Percentiles rank a stretch among this genome's conserved stretches.
These are phyloP conservation scores for Agriopis leucophaearia DNA, from an alignment of 2,888 invertebrate genomes.

Conservation along the genomic window DNA sequence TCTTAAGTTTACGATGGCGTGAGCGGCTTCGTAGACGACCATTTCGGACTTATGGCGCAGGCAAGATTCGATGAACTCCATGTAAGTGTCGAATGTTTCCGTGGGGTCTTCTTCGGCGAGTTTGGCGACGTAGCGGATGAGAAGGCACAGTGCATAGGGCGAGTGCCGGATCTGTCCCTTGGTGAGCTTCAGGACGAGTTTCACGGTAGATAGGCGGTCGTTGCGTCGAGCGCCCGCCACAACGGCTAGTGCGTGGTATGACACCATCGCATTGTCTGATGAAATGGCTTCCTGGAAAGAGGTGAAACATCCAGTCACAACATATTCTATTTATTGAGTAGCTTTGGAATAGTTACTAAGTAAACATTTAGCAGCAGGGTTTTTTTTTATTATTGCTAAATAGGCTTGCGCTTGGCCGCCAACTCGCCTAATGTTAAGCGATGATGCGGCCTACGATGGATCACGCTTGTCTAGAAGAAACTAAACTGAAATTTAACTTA, in stretches of 20 bases:
- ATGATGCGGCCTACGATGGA: too few species aligned
- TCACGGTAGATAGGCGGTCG: slow-evolving; percentile 98
- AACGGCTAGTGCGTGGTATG: slow-evolving; percentile 98
- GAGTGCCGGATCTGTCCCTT: slow-evolving; percentile 88
- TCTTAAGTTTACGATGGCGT: slow-evolving; percentile 97
- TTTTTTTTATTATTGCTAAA: too few species aligned
- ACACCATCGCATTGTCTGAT: slow-evolving; percentile 92
- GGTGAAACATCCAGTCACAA: not conserved
- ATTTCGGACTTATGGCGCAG: slow-evolving; percentile 99
- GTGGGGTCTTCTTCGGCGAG: slow-evolving; percentile 95
- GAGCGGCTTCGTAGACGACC: slow-evolving; percentile 99
- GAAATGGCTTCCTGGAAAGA: slow-evolving; percentile 76
- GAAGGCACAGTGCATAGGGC: slow-evolving; percentile 97
- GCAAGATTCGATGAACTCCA: slow-evolving; percentile 97
- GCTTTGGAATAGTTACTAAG: too few species aligned
- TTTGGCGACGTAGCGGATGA: slow-evolving; percentile 98
- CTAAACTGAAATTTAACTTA: too few species aligned
- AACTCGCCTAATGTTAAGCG: too few species aligned
- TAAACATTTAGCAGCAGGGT: too few species aligned
- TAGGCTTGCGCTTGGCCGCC: too few species aligned
- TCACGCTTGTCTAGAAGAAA: too few species aligned
- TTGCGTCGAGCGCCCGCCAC: slow-evolving; percentile 97
- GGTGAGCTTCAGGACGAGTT: slow-evolving; percentile 96
- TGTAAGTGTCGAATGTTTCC: slow-evolving; percentile 90
- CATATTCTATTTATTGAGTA: not conserved